Evolutionary conservation across 2,797 vertebrate genomes (phyloP), one percentile per base, ranked within the genome.

Genomic region (Intellagama lesueurii): DNA sequence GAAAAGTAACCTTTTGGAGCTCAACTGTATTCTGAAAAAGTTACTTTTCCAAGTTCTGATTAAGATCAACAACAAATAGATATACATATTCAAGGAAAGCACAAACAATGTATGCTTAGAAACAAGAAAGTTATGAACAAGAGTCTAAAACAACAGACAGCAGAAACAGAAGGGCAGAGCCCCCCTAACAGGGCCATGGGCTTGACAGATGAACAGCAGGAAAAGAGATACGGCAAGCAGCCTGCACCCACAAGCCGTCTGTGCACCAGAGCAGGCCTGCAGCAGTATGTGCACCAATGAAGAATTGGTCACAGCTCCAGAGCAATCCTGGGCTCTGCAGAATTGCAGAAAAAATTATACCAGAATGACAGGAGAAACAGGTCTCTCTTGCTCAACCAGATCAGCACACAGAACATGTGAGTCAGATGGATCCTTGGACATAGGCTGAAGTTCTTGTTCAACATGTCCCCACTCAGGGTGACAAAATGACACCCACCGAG

Each of bases 281-380:
- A 85, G 77, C 30, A 66, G 60, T 83, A 87, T 92, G 64, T 88
- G 77, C 19, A 32, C 9, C 35, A 78, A 81, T 86, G 90, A 92
- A 81, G 30, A 87, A 88, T 72, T 8, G 81, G 89, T 82, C 19
- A 47, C 8, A 17, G 56, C 52, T 64, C 64, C 35, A 26, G 28
- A 82, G 30, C 12, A 47, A 6, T 73, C 7, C 30, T 47, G 40
- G 24, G 35, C 32, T 82, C 24, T 28, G 30, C n/a, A 32, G 40
- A 16, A 2, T 69, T 52, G 14, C 28, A n/a, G 44, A 40, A 40
- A 44, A 69, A 35, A 52, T 87, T 32, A 8, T 30, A 9, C 3
- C n/a, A 26, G 44, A 49, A 79, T 2, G 72, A 47, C 44, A 68
- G 72, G 72, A 78, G 60, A 78, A 86, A 14, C 30, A 7, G 75